Percentiles rank a stretch among this genome's conserved stretches.
Conservation (phyloP, 53 echinoderm and acorn worm genomes). For the Crossaster papposus region DNA sequence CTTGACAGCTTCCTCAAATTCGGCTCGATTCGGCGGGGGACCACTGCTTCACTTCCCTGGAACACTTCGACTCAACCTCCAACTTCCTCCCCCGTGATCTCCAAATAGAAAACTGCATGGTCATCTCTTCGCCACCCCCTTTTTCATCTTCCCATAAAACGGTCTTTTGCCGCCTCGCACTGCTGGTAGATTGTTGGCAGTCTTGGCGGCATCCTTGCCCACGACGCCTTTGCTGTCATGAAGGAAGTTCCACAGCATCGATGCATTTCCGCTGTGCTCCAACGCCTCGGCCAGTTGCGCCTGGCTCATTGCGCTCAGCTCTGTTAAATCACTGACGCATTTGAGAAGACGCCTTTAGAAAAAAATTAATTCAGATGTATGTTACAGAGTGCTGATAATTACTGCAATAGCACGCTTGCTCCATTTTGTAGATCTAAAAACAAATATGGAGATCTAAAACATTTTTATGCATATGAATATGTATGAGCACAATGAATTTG, state of each 20-base stretch:
- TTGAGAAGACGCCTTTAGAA: constrained; percentile 77
- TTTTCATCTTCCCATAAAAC: constrained; percentile 30
- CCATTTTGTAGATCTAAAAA: too few species aligned
- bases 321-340: constrained; percentile 69
- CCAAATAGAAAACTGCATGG: not conserved
- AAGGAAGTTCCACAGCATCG: constrained; percentile 85
- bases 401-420: too few species aligned
- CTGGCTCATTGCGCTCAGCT: constrained; percentile 72
- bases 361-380: too few species aligned
- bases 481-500: too few species aligned
- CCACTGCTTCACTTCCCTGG: too few species aligned
- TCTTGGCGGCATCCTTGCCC: constrained; percentile 4
- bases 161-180: constrained; percentile 23
- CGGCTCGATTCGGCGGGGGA: too few species aligned
- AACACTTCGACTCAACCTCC: too few species aligned
- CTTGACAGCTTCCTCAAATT: too few species aligned
- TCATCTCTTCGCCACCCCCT: constrained; percentile 13
- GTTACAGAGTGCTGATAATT: too few species aligned
- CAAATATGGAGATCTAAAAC: too few species aligned
- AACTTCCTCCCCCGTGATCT: not conserved
- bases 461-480: too few species aligned
- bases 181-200: constrained; percentile 13
- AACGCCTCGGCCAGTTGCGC: constrained; percentile 68
- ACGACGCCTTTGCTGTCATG: constrained; percentile 46
- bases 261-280: constrained; percentile 73